phyloP scores from a whole-genome alignment of 2,113 vertebrate species.

The Chamaea fasciata region DNA sequence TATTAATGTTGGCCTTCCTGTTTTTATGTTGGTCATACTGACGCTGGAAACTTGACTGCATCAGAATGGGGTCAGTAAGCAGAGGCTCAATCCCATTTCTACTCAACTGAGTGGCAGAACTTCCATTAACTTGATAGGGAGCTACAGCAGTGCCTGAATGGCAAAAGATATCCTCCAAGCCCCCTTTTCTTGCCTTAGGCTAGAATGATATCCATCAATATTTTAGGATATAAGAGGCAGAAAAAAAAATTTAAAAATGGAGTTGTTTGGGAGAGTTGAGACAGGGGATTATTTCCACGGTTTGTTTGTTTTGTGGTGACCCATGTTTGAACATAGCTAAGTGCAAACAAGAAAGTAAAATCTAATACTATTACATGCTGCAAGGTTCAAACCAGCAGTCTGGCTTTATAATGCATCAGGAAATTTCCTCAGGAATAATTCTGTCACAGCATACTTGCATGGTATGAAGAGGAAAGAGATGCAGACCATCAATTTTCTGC shows the following conservation, averaged over 20 bases:
- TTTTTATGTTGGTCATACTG: accelerated
- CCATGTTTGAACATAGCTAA: neutral
- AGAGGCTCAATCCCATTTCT: neutral
- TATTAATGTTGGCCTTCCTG: neutral
- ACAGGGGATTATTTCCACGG: neutral
- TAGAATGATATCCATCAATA: neutral
- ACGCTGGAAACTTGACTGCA: neutral
- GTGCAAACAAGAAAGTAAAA: neutral
- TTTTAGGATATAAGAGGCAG: neutral
- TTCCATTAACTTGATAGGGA: neutral
- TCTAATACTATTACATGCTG: neutral
- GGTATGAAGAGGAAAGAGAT: neutral
- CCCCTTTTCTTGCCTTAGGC: neutral
- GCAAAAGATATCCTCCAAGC: neutral
- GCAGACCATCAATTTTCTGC: neutral
- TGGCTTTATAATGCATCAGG: neutral
- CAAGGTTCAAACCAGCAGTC: neutral
- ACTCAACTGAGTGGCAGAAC: neutral
- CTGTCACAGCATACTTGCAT: neutral
- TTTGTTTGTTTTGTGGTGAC: neutral
- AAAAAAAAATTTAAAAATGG: accelerated
- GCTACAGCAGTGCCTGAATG: neutral
- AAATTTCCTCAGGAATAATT: neutral
- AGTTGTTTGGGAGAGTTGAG: neutral
- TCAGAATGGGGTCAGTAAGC: neutral